Conservation (phyloP, 1,140 invertebrate genomes). For the Drosophila gunungcola region DNA sequence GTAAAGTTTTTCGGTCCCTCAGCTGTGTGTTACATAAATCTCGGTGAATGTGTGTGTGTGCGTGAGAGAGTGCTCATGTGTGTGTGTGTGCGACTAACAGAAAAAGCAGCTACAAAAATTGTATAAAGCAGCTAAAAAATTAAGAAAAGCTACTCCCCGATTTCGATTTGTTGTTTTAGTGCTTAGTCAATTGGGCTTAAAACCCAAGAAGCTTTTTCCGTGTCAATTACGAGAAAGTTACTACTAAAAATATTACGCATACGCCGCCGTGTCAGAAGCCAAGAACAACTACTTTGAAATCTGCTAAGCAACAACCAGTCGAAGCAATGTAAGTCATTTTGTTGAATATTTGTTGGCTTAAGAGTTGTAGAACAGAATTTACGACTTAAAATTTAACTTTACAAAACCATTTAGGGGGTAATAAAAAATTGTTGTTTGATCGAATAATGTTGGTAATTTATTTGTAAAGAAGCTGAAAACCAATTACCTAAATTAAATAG, state of each 20-base stretch:
- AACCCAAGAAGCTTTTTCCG: slow-evolving; percentile 33
- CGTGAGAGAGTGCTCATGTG: slow-evolving; percentile 53
- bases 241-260: slow-evolving; percentile 49
- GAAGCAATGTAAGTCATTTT: slow-evolving; percentile 61
- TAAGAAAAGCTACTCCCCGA: slow-evolving; percentile 29
- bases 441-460: too few species aligned
- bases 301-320: slow-evolving; percentile 26
- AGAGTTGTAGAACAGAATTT: too few species aligned
- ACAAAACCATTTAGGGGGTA: too few species aligned
- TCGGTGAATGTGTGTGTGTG: slow-evolving; percentile 44
- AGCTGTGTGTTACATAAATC: slow-evolving; percentile 78
- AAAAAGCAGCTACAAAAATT: slow-evolving; percentile 31
- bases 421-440: too few species aligned
- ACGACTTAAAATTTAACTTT: too few species aligned
- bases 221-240: slow-evolving; percentile 65
- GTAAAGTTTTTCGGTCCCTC: slow-evolving; percentile 36
- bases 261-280: slow-evolving; percentile 34
- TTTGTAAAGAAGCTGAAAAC: too few species aligned
- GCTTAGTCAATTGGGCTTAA: slow-evolving; percentile 42
- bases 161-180: slow-evolving; percentile 23
- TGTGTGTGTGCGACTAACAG: slow-evolving; percentile 45
- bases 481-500: too few species aligned
- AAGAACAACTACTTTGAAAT: slow-evolving; percentile 11
- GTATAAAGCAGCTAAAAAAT: slow-evolving; percentile 2
- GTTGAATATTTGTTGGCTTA: too few species aligned